Conservation (phyloP, 2,797 vertebrate species). For the Myotis pilosus region DNA sequence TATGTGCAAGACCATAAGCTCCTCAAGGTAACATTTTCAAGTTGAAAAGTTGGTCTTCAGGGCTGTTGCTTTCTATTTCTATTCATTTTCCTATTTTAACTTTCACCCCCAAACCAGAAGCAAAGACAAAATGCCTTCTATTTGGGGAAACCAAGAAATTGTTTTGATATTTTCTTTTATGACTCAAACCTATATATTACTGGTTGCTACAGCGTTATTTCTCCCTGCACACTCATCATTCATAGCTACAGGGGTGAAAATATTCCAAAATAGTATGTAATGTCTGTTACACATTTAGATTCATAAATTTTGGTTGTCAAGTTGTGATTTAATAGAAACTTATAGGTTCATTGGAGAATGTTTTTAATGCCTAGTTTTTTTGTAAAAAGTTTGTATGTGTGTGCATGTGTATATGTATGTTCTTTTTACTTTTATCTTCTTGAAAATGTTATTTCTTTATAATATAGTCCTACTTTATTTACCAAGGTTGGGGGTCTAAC, state of each 20-base stretch:
- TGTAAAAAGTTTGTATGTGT: not conserved
- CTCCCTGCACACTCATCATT: slow-evolving; percentile 55
- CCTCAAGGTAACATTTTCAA: slow-evolving; percentile 48
- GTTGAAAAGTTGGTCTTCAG: slow-evolving; percentile 7
- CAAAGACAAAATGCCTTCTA: slow-evolving; percentile 56
- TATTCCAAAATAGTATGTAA: slow-evolving; percentile 67
- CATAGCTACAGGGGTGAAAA: slow-evolving; percentile 47
- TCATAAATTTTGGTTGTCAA: slow-evolving; percentile 62
- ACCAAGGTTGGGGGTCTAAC: not conserved
- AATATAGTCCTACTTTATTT: slow-evolving; percentile 34
- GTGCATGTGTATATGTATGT: not conserved
- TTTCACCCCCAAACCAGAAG: slow-evolving; percentile 37
- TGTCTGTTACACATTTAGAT: slow-evolving; percentile 66
- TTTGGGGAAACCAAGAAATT: slow-evolving; percentile 61
- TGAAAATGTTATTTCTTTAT: slow-evolving; percentile 34
- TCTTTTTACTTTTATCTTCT: slow-evolving; percentile 21
- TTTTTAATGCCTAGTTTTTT: slow-evolving; percentile 50
- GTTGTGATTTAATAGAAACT: slow-evolving; percentile 62
- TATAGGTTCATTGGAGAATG: slow-evolving; percentile 46
- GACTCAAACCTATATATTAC: slow-evolving; percentile 59
- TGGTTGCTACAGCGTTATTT: slow-evolving; percentile 36
- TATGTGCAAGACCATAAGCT: slow-evolving; percentile 27
- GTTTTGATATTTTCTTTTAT: slow-evolving; percentile 69
- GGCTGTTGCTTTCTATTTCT: slow-evolving; percentile 38
- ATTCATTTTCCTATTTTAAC: slow-evolving; percentile 45